Evolutionary conservation across 1,140 invertebrate species (phyloP).

Genomic region (Drosophila melanica): DNA sequence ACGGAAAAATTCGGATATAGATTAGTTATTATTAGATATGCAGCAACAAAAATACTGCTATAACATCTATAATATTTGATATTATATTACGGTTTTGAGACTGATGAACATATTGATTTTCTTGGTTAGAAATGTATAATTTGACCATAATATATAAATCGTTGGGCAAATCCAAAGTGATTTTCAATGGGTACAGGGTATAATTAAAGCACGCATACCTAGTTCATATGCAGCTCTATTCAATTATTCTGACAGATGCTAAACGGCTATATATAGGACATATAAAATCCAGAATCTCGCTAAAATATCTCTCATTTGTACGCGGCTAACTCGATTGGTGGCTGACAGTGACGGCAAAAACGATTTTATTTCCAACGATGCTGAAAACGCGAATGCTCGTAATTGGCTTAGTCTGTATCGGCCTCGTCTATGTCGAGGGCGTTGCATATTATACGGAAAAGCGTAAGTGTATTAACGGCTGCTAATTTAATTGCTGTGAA

Average conservation of each 20-base stretch:
- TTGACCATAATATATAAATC: no score
- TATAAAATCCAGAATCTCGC: conserved; percentile 55
- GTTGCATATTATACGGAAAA: conserved; percentile 63
- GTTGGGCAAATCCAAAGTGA: neutral
- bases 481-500: conserved; percentile 36
- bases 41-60: no score
- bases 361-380: conserved; percentile 29
- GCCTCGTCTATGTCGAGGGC: conserved; percentile 85
- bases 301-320: conserved; percentile 56
- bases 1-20: no score
- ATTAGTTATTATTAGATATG: no score
- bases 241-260: conserved; percentile 23
- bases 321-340: conserved; percentile 58
- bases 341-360: conserved; percentile 35
- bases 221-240: conserved; percentile 10
- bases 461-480: conserved; percentile 49
- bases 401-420: conserved; percentile 84
- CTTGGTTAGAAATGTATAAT: no score
- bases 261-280: conserved; percentile 39
- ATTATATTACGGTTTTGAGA: no score
- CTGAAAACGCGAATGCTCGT: conserved; percentile 27
- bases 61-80: no score
- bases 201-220: neutral
- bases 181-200: neutral
- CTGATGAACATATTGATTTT: no score